These are phyloP conservation scores for Hippoglossus hippoglossus DNA, from an alignment of 2,797 vertebrate genomes.

Conservation along the genomic window DNA sequence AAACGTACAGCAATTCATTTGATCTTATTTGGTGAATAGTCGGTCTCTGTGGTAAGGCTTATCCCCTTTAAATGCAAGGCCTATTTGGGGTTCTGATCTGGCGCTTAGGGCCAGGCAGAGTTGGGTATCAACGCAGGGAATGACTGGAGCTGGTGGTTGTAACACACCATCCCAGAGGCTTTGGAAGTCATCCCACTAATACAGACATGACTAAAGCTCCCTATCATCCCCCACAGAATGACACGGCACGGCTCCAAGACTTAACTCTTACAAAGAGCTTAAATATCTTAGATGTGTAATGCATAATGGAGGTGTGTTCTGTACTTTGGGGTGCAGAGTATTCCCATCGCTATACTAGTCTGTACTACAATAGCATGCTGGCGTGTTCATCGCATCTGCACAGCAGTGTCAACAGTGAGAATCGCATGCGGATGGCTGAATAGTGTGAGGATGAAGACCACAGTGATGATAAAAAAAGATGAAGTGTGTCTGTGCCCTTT, in stretches of 20 bases:
- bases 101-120: slow-evolving; percentile 75
- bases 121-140: slow-evolving; percentile 64
- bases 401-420: slow-evolving; percentile 43
- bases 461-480: slow-evolving; percentile 7
- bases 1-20: slow-evolving; percentile 61
- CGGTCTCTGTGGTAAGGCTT: slow-evolving; percentile 69
- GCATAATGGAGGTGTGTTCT: slow-evolving; percentile 83
- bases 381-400: slow-evolving; percentile 46
- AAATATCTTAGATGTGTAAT: slow-evolving; percentile 88
- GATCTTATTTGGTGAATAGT: slow-evolving; percentile 70
- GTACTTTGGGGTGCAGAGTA: slow-evolving; percentile 71
- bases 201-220: slow-evolving; percentile 86
- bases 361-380: slow-evolving; percentile 64
- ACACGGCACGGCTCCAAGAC: slow-evolving; percentile 81
- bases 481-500: background rate
- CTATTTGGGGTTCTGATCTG: slow-evolving; percentile 80
- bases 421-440: slow-evolving; percentile 25
- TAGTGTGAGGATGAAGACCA: slow-evolving; percentile 28
- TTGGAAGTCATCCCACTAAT: slow-evolving; percentile 84
- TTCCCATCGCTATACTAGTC: slow-evolving; percentile 64
- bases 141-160: slow-evolving; percentile 77
- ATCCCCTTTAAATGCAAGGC: slow-evolving; percentile 78
- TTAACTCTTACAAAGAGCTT: slow-evolving; percentile 86
- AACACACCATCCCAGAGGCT: slow-evolving; percentile 79
- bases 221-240: slow-evolving; percentile 83